Evolutionary conservation across 2,113 vertebrate species (phyloP).

Genomic region (Cichladusa arquata): DNA sequence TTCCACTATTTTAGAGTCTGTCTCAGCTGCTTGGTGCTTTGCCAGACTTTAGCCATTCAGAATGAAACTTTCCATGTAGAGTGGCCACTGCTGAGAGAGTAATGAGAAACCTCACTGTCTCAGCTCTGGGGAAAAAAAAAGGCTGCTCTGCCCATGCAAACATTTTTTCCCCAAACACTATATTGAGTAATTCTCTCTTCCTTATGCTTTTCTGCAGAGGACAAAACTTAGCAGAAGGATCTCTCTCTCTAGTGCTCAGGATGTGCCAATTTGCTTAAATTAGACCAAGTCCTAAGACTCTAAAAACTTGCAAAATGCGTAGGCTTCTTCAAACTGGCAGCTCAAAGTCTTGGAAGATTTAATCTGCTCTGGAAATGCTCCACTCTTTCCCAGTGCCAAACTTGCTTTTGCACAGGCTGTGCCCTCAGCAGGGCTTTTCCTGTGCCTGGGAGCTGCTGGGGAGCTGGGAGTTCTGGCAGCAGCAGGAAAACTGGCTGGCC

Average conservation of each 20-base stretch:
- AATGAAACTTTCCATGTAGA: neutral
- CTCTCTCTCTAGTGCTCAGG: neutral
- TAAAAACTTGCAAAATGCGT: constrained; percentile 28
- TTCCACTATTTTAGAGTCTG: neutral
- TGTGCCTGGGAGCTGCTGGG: neutral
- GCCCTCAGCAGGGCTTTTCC: neutral
- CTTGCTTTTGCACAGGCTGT: neutral
- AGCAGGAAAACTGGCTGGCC: neutral
- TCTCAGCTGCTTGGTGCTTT: neutral
- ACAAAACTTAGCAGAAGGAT: constrained; percentile 15
- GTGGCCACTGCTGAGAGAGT: neutral
- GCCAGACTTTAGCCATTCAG: neutral
- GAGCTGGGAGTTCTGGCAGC: neutral
- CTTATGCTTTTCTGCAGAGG: constrained; percentile 19
- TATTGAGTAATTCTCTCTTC: constrained; percentile 19
- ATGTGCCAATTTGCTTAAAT: constrained; percentile 41
- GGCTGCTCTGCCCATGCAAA: neutral
- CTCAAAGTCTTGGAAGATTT: constrained; percentile 35
- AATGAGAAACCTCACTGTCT: neutral
- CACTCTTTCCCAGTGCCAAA: neutral
- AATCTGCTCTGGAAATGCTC: constrained; percentile 21
- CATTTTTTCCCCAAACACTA: neutral
- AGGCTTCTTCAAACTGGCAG: constrained; percentile 33
- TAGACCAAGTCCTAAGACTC: constrained; percentile 43
- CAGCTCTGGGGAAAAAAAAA: neutral